These are phyloP conservation scores for Amblyraja radiata DNA, from an alignment of 2,797 vertebrate species.

Conservation along the genomic window DNA sequence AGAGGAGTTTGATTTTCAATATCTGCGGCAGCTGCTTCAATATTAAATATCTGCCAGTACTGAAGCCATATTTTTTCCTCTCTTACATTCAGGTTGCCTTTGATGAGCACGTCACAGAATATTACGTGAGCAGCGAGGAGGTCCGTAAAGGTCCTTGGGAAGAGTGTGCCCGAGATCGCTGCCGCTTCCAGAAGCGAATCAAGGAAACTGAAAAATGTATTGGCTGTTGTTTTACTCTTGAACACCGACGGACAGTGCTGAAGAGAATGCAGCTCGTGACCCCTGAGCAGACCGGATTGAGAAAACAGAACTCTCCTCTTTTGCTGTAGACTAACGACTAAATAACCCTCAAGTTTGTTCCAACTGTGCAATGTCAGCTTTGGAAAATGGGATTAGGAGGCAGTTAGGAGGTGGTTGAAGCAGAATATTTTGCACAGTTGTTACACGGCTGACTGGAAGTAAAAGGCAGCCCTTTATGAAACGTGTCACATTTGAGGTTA, in stretches of 20 bases:
- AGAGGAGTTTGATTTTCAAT: background rate
- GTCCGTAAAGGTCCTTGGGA: constrained; percentile 87
- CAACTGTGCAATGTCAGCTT: no score
- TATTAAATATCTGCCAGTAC: background rate
- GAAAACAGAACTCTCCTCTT: no score
- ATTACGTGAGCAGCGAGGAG: constrained; percentile 76
- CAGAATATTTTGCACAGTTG: no score
- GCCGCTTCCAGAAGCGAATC: constrained; percentile 78
- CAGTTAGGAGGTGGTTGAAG: no score
- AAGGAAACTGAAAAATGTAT: constrained; percentile 79
- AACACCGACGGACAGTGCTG: constrained; percentile 61
- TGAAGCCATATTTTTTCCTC: constrained; percentile 46
- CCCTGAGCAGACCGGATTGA: background rate
- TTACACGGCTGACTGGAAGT: no score
- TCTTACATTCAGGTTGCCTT: constrained; percentile 74
- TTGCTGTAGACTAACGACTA: background rate
- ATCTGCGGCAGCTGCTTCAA: background rate
- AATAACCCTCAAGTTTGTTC: background rate
- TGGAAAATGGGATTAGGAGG: no score
- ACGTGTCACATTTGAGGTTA: background rate
- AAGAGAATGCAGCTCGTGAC: constrained; percentile 50
- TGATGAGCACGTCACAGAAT: constrained; percentile 78
- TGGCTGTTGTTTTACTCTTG: constrained; percentile 67
- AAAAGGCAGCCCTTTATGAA: background rate
- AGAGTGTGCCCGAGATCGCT: constrained; percentile 79